phyloP scores from a whole-genome alignment of 1,140 invertebrate genomes.

The Druon quercuslanigerum region DNA sequence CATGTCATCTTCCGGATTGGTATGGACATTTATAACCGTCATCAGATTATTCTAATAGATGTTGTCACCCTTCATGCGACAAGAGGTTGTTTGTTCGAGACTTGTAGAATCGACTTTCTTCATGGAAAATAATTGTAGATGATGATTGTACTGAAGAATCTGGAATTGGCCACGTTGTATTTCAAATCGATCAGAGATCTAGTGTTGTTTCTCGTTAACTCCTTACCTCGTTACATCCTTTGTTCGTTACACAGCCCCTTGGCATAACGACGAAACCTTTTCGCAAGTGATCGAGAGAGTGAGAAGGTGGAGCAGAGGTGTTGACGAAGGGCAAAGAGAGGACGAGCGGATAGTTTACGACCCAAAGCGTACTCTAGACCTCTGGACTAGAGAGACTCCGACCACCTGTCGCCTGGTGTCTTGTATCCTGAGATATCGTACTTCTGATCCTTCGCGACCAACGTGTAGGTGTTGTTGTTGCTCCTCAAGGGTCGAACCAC shows the following conservation, averaged over 20 bases:
- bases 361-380: conserved; percentile 40
- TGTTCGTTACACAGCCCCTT: conserved; percentile 6
- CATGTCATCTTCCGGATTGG: not conserved
- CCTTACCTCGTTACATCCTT: conserved; percentile 41
- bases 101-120: too few relatives aligned
- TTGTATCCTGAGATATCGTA: conserved; percentile 26
- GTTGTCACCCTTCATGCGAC: too few relatives aligned
- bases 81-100: too few relatives aligned
- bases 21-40: not conserved
- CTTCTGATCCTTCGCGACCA: not conserved
- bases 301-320: not conserved
- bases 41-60: not conserved
- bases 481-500: not conserved
- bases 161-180: not conserved
- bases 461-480: conserved; percentile 4
- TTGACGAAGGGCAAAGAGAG: conserved; percentile 41
- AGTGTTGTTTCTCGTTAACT: conserved; percentile 46
- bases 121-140: too few relatives aligned
- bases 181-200: conserved; percentile 32
- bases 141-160: too few relatives aligned
- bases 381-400: conserved; percentile 43
- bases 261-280: conserved; percentile 14
- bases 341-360: conserved; percentile 47
- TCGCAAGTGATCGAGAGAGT: conserved; percentile 16
- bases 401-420: conserved; percentile 56